Base-by-base conservation (phyloP, 2,888 invertebrate species). In the Thymelicus lineola region DNA sequence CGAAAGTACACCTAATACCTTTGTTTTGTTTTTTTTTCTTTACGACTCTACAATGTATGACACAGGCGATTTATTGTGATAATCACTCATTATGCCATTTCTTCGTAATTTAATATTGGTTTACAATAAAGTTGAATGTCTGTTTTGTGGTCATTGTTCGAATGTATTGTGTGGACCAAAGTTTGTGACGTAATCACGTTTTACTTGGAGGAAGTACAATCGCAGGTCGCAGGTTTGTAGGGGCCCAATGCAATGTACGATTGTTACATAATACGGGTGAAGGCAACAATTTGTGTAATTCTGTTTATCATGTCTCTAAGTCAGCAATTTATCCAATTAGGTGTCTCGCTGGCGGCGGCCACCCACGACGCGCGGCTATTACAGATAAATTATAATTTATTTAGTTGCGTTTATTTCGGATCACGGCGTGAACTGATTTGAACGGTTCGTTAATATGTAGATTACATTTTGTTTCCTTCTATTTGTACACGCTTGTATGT, bases 301-400 rank as follows among this genome's bases (percentile, higher is more conserved):
- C 86, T 86, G 88, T 91, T 90, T 91, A 91, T 91, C 88, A 85
- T 89, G 85, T 84, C 85, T 88, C 91, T 93, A 91, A 92, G 86
- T 84, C 89, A 82, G 90, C 88, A 89, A 93, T 91, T 92, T 88
- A 90, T 87, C 91, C 92, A 92, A 93, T 93, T 92, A 93, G 88
- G 82, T 83, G 84, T 80, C 83, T 78, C 78, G 79, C 68, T 78
- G 77, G 76, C 78, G 79, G 76, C 84, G 80, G 80, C 93, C 93
- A 93, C 93, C 93, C 93, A 93, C 88, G 83, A 81, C 75, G 88
- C 77, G 76, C 75, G 77, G 85, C 91, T 90, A 91, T 93, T 92
- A 91, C 87, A 90, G 86, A 88, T 89, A 90, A 91, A 93, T 93
- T 91, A 90, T 91, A 89, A 90, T 88, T 91, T 90, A 92, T 92